Evolutionary conservation across 2,113 vertebrate species (phyloP), one percentile per base, ranked within the genome.

Genomic region (Agelaius phoeniceus): DNA sequence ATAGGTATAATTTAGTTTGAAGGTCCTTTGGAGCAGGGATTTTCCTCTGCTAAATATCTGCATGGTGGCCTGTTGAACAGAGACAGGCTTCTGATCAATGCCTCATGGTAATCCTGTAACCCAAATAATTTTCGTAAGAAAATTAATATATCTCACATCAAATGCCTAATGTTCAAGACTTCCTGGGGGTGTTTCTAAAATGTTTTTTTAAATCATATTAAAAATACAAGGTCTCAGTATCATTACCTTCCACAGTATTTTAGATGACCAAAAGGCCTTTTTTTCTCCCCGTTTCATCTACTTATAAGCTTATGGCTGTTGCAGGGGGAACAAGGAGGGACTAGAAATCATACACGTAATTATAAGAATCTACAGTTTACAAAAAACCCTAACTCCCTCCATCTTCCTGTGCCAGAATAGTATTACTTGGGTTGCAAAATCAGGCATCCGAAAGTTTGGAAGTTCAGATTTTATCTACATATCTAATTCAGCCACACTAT

Each of bases 351-450:
- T 83, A n/a, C 3, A 5, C 19, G 33, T 30, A 26, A n/a, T 80
- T 67, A 71, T 26, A 71, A 37, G 33, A 69, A 77, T 51, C 61
- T 59, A 71, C 20, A 41, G 46, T 90, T 86, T 52, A 67, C 37
- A 86, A 75, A 61, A 5, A 84, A 4, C 9, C 26, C 11, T 68
- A 52, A 46, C 55, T 77, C 23, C 4, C 13, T 68, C 62, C 35
- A 41, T 72, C 37, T 94, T 28, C 33, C 48, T 37, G 9, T 72
- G 49, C 33, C 58, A 82, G 37, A 87, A 35, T 3, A 88, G 31
- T 17, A 83, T 68, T 83, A 74, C 35, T 44, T 28, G 52, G 27
- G 44, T 92, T 95, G 82, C 90, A 90, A 95, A 94, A 95, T 52
- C 48, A 84, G 89, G 11, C 33, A 65, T 74, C 85, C 22, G 3